A percentile compares a stretch with the other conserved stretches of the same genome.
Conservation (phyloP, 2,797 vertebrate species). For the Molossus molossus region DNA sequence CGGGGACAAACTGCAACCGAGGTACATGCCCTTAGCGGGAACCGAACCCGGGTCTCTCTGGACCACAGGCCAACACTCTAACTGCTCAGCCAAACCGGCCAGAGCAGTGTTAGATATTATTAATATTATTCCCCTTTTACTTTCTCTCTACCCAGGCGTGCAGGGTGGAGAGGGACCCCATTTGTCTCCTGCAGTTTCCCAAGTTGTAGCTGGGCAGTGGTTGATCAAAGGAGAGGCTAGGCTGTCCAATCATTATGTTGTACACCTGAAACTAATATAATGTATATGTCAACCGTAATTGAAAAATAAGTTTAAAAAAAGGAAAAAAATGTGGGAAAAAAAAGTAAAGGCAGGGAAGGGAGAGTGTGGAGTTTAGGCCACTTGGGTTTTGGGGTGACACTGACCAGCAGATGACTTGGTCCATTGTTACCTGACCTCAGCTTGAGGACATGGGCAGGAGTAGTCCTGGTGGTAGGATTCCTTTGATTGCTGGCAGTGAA, state of each 20-base stretch:
- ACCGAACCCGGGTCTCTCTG: too few relatives aligned
- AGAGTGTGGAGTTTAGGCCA: not conserved
- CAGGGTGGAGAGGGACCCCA: not conserved
- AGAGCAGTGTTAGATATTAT: not conserved
- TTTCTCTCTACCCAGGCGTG: not conserved
- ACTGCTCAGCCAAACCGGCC: too few relatives aligned
- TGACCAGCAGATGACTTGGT: not conserved
- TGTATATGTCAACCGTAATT: not conserved
- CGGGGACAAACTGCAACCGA: too few relatives aligned
- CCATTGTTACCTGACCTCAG: not conserved
- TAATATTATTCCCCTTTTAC: not conserved
- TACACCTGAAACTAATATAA: too few relatives aligned
- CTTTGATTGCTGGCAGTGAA: not conserved
- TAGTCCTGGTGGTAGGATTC: not conserved
- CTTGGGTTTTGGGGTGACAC: constrained; percentile 29
- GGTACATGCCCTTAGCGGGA: too few relatives aligned
- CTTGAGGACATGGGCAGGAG: not conserved
- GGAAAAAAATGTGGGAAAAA: not conserved
- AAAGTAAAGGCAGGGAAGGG: not conserved
- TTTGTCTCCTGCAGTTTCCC: not conserved
- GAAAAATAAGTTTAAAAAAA: not conserved
- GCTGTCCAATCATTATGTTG: not conserved
- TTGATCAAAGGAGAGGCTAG: constrained; percentile 17
- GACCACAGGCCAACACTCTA: too few relatives aligned
- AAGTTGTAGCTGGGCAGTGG: not conserved